Evolutionary conservation across 1,140 invertebrate species (phyloP).

Genomic region (Grapholita molesta): DNA sequence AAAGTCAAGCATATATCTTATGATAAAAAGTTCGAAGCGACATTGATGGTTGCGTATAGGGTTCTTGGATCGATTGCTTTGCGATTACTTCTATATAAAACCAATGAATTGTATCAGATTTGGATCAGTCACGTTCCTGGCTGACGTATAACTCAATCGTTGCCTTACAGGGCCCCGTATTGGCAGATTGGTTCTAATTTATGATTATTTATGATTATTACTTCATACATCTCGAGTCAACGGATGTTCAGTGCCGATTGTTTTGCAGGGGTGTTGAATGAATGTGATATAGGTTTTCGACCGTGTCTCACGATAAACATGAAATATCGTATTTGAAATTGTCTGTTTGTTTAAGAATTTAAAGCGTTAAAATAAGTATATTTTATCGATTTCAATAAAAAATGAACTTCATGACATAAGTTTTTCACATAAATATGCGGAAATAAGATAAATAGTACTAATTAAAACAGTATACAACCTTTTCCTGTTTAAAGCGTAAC

Average conservation of each 20-base stretch:
- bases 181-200: constrained; percentile 35
- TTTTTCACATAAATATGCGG: neutral
- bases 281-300: neutral
- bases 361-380: neutral
- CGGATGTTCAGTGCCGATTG: constrained; percentile 11
- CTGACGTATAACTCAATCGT: constrained; percentile 51
- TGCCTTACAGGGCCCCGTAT: constrained; percentile 31
- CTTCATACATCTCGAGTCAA: constrained; percentile 18
- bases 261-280: constrained; percentile 10
- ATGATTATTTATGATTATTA: constrained; percentile 47
- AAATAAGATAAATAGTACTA: too few relatives aligned
- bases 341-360: neutral
- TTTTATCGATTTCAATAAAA: neutral
- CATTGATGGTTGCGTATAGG: constrained; percentile 18
- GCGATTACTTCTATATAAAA: constrained; percentile 37
- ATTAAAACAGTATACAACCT: neutral
- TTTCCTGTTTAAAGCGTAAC: neutral
- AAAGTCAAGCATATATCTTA: neutral
- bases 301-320: neutral
- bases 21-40: neutral
- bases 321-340: neutral
- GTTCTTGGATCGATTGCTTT: constrained; percentile 24
- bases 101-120: constrained; percentile 42
- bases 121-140: constrained; percentile 34
- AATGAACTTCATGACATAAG: neutral